Evolutionary conservation across 2,888 invertebrate species (phyloP).

Genomic region (Lottia scabra): DNA sequence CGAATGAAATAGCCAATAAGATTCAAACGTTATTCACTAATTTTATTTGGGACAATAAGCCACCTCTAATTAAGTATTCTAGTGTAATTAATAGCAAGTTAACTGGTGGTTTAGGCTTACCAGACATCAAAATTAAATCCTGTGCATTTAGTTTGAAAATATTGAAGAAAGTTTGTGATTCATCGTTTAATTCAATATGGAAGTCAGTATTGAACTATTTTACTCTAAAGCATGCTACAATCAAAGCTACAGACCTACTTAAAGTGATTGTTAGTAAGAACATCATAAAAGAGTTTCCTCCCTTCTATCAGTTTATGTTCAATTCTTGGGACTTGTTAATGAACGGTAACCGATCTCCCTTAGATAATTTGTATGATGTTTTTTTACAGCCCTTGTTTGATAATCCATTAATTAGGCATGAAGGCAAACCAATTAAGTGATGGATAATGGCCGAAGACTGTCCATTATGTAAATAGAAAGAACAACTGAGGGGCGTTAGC

Average conservation of each 20-base stretch:
- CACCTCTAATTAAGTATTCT: background rate
- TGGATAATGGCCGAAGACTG: too few species aligned
- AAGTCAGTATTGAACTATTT: background rate
- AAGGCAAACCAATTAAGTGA: background rate
- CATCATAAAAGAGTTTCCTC: background rate
- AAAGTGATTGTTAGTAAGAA: too few species aligned
- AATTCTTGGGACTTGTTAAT: background rate
- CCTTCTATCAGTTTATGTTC: background rate
- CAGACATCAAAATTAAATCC: background rate
- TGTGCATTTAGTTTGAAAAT: background rate
- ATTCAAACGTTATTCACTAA: background rate
- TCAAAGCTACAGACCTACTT: too few species aligned
- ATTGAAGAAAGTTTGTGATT: background rate
- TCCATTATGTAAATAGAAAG: too few species aligned
- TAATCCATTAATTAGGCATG: background rate
- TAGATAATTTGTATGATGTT: background rate
- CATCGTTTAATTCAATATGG: background rate
- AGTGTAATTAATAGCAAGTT: background rate
- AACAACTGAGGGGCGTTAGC: too few species aligned
- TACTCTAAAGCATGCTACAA: too few species aligned
- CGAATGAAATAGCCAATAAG: background rate
- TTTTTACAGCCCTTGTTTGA: background rate
- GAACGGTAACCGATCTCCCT: background rate
- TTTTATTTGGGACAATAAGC: background rate
- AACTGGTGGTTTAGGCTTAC: background rate